phyloP scores from a whole-genome alignment of 2,113 vertebrate genomes.

The Strigops habroptila region DNA sequence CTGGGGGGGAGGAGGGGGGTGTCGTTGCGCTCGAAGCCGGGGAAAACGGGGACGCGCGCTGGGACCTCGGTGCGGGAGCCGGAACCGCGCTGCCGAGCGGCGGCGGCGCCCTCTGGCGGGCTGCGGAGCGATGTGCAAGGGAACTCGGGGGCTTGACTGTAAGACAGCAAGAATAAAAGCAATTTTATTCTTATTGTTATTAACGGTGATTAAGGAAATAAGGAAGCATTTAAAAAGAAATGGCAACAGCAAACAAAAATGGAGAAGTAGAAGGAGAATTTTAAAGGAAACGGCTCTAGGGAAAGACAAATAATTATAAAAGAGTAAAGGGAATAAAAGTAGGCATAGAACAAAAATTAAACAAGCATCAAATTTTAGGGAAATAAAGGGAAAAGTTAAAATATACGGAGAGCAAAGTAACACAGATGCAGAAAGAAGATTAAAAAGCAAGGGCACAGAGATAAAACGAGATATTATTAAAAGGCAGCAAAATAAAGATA shows the following conservation, averaged over 20 bases:
- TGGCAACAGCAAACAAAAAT: background rate
- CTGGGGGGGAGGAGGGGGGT: too few species aligned
- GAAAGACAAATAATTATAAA: too few species aligned
- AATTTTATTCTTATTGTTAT: background rate
- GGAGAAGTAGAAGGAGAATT: too few species aligned
- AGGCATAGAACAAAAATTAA: background rate
- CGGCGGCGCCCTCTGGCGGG: background rate
- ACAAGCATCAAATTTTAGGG: background rate
- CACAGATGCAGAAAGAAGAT: background rate
- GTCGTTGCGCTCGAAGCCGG: background rate
- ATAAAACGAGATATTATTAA: background rate
- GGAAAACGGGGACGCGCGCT: background rate
- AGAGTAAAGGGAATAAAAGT: background rate
- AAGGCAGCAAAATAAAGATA: background rate
- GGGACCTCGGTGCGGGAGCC: background rate
- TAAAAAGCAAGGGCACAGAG: background rate
- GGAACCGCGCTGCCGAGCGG: background rate
- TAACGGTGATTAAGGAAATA: background rate
- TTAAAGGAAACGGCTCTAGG: background rate
- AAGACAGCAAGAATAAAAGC: background rate
- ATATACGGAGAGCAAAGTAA: background rate
- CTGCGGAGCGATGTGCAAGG: too few species aligned
- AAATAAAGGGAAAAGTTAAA: background rate
- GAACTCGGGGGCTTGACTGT: too few species aligned
- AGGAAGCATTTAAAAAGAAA: background rate